phyloP scores from a whole-genome alignment of 2,113 vertebrate species.

The Sceloporus undulatus region DNA sequence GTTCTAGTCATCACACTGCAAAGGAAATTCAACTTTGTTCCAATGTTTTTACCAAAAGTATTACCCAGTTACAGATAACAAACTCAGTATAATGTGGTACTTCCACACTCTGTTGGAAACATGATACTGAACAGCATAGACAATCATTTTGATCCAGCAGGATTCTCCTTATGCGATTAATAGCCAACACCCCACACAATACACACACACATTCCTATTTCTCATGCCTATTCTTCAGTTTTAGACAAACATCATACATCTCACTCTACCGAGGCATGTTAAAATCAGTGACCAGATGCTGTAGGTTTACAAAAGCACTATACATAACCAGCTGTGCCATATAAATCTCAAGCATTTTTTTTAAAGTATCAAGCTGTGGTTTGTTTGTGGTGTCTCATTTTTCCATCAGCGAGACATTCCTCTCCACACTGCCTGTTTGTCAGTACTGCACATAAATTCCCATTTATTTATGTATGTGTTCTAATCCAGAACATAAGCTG shows the following conservation, averaged over 20 bases:
- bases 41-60: neutral
- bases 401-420: constrained; percentile 76
- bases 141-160: neutral
- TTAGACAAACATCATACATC: constrained; percentile 60
- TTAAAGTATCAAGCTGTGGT: constrained; percentile 73
- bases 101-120: neutral
- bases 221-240: constrained; percentile 56
- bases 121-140: neutral
- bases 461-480: constrained; percentile 67
- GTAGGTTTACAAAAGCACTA: constrained; percentile 66
- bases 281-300: constrained; percentile 75
- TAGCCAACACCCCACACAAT: neutral
- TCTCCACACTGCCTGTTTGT: constrained; percentile 75
- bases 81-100: neutral
- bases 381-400: constrained; percentile 80
- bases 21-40: neutral
- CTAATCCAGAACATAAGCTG: constrained; percentile 78
- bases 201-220: constrained; percentile 8
- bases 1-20: too few relatives aligned
- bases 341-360: constrained; percentile 69
- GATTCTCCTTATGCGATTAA: neutral
- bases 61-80: too few relatives aligned
- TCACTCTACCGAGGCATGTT: constrained; percentile 67
- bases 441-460: constrained; percentile 73
- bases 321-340: constrained; percentile 75